phyloP scores from a whole-genome alignment of 1,140 invertebrate species.

The Aphidius gifuensis region DNA sequence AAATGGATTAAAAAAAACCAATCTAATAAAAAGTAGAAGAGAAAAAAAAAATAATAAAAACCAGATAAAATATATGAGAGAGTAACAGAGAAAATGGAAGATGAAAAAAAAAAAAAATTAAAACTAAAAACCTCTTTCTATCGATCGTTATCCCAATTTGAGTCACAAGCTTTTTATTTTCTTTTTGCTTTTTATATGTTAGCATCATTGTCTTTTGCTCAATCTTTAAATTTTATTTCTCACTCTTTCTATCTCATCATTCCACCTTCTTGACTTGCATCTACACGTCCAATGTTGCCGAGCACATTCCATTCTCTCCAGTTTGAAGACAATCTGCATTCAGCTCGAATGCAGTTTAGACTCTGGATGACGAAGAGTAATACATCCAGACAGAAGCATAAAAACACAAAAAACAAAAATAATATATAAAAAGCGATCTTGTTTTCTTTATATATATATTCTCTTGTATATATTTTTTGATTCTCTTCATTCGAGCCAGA shows the following conservation, averaged over 20 bases:
- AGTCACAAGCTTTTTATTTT: neutral
- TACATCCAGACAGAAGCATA: neutral
- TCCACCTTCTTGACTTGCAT: conserved; percentile 9
- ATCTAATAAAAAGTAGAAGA: too few relatives aligned
- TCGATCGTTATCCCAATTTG: conserved; percentile 27
- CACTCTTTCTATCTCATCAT: too few relatives aligned
- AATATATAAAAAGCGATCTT: conserved; percentile 1
- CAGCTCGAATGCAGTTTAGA: neutral
- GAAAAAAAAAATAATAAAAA: too few relatives aligned
- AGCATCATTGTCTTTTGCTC: neutral
- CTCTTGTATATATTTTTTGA: neutral
- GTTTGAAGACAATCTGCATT: conserved; percentile 28
- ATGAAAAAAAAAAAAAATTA: conserved; percentile 18
- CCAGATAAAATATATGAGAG: too few relatives aligned
- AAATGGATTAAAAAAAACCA: conserved; percentile 27
- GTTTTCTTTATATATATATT: neutral
- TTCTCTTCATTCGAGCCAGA: neutral
- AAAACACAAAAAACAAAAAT: neutral
- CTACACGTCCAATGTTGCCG: too few relatives aligned
- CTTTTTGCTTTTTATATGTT: conserved; percentile 2
- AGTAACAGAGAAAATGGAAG: neutral
- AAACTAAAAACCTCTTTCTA: conserved; percentile 29
- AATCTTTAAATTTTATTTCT: too few relatives aligned
- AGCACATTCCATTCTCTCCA: conserved; percentile 22
- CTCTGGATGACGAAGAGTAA: neutral